Base-by-base conservation (phyloP, 2,797 vertebrate genomes). In the Pipistrellus kuhlii region DNA sequence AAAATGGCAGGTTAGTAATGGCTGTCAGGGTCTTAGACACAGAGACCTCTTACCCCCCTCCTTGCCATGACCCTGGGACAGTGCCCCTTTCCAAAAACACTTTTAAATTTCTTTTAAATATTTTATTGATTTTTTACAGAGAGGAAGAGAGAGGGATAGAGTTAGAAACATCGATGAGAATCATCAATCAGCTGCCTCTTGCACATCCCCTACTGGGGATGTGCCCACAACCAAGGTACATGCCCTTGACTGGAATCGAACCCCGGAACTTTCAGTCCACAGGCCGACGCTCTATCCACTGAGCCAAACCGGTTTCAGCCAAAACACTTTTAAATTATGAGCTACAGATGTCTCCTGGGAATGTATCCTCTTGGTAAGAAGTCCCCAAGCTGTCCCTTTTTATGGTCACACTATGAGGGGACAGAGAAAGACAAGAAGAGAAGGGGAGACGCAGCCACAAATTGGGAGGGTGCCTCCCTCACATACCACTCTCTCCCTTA, bases 401-500 rank as follows among this genome's bases (percentile, higher is more conserved):
- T 30, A 20, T 69, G 25, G 46, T 35, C n/a, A 13, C 12, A 44
- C 20, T 48, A 15, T 15, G 35, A 44, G 25, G 14, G 27, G 57
- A 73, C 38, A 84, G 76, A 95, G 68, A 72, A 35, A 72, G 82
- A 66, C 3, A 77, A 78, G 41, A 0, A 57, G 23, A 27, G 48
- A 76, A 68, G 20, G 41, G 6, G 20, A 78, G 20, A 62, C 12
- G 75, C 15, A 41, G 27, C 38, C 27, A 20, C 25, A 20, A 30
- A 51, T 4, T 8, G 44, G 10, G 64, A 32, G 27, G 17, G 27
- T 46, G 10, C 18, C 25, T 69, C 17, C 32, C 14, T 57, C 72
- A 91, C 97, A 6, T 95, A 97, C 97, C 94, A 96, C 83, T 6
- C 25, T 71, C 38, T 88, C 44, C 76, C 44, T 94, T 35, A 97